Conservation (phyloP, 2,888 invertebrate species). For the Noctua comes region DNA sequence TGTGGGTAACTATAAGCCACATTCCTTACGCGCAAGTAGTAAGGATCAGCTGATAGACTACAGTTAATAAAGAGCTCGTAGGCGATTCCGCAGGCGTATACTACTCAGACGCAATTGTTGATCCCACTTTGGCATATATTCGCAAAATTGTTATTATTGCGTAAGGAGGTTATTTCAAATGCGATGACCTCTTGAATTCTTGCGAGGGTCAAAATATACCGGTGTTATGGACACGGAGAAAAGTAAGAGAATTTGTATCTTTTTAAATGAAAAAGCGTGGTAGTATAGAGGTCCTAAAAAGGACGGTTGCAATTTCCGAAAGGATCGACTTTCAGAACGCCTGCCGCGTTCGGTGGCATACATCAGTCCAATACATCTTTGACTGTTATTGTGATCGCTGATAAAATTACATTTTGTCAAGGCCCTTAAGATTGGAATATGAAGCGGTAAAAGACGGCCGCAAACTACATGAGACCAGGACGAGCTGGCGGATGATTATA, state of each 20-base stretch:
- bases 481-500: not conserved
- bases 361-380: not conserved
- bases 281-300: not conserved
- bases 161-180: conserved; percentile 29
- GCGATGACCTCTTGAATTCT: conserved; percentile 31
- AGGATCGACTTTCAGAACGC: too few relatives aligned
- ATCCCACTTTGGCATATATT: conserved; percentile 29
- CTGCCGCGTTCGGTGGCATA: not conserved
- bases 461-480: not conserved
- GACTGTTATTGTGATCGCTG: not conserved
- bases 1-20: conserved; percentile 12
- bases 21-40: conserved; percentile 52
- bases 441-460: not conserved
- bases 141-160: conserved; percentile 36
- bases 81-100: conserved; percentile 59
- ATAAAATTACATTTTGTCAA: not conserved
- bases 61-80: conserved; percentile 33
- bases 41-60: conserved; percentile 53
- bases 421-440: not conserved
- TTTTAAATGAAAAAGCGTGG: not conserved
- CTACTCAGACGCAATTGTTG: conserved; percentile 49
- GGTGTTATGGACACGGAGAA: not conserved
- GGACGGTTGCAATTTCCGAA: not conserved
- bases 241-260: not conserved
- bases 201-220: not conserved